Percentiles rank a stretch among this genome's conserved stretches.
phyloP scores from a whole-genome alignment of 2,113 vertebrate species.

The Etheostoma spectabile region DNA sequence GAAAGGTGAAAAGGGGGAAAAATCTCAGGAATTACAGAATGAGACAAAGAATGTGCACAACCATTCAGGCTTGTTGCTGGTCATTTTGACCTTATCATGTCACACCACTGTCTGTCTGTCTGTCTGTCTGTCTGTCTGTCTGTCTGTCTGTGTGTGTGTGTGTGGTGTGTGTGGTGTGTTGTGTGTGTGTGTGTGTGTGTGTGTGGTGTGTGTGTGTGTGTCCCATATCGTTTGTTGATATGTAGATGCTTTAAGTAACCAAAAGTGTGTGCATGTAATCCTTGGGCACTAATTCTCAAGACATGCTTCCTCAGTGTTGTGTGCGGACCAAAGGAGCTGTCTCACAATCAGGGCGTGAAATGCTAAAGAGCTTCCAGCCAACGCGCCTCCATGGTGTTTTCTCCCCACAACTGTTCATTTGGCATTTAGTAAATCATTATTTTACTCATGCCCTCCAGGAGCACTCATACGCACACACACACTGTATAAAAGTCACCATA shows the following conservation, averaged over 20 bases:
- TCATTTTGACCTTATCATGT: constrained; percentile 38
- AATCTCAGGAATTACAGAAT: background rate
- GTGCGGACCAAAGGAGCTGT: constrained; percentile 69
- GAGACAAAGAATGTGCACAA: constrained; percentile 1
- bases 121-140: no score
- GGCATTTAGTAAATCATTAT: constrained; percentile 85
- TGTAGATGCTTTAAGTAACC: constrained; percentile 42
- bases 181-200: no score
- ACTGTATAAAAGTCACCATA: background rate
- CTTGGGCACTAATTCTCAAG: constrained; percentile 49
- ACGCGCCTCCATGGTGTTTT: constrained; percentile 77
- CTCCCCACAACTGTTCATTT: constrained; percentile 80
- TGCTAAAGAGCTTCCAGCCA: constrained; percentile 82
- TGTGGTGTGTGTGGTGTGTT: no score
- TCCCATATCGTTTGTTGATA: no score
- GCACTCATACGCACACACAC: constrained; percentile 43
- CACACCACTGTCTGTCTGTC: constrained; percentile 2
- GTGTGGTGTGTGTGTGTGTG: no score
- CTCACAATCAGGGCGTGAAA: constrained; percentile 86
- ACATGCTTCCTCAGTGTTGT: constrained; percentile 45
- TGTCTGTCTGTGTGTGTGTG: no score
- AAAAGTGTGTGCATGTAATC: constrained; percentile 39
- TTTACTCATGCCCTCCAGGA: constrained; percentile 63
- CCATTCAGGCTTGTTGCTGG: no score
- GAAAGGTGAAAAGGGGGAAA: constrained; percentile 3